These are phyloP conservation scores for Sinocyclocheilus anshuiensis DNA, from an alignment of 2,113 vertebrate genomes.

Conservation along the genomic window DNA sequence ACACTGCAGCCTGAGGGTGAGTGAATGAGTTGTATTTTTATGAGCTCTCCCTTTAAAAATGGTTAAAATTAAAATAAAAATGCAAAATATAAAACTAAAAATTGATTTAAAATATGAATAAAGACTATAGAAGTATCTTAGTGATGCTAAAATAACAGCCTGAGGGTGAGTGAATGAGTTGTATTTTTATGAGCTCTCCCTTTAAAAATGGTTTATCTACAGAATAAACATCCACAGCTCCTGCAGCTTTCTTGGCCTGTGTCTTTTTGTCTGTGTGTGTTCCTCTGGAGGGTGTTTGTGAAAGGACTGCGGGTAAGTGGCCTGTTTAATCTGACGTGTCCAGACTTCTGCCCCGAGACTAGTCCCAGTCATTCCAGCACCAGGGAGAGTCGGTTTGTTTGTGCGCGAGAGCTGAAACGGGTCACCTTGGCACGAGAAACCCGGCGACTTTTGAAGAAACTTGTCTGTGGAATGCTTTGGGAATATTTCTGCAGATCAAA, in stretches of 20 bases:
- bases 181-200: background rate
- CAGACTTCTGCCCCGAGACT: constrained; percentile 56
- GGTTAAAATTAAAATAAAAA: background rate
- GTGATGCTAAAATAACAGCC: background rate
- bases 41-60: background rate
- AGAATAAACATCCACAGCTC: background rate
- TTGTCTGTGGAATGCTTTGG: constrained; percentile 22
- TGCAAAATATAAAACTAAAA: no score
- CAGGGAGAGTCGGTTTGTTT: constrained; percentile 17
- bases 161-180: background rate
- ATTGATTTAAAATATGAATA: no score
- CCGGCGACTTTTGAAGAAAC: constrained; percentile 20
- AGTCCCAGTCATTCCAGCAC: constrained; percentile 57
- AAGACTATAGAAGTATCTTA: no score
- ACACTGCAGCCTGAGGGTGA: background rate
- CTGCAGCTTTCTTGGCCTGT: background rate
- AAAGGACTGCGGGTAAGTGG: constrained; percentile 53
- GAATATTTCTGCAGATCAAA: background rate
- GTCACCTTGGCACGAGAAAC: constrained; percentile 34
- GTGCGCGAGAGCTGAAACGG: constrained; percentile 48
- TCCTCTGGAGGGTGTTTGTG: constrained; percentile 32
- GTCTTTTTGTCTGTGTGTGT: background rate
- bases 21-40: background rate
- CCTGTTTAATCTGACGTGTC: constrained; percentile 63
- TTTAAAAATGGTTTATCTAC: background rate